Evolutionary conservation across 2,797 vertebrate genomes (phyloP).

Genomic region (Sphenopsis melanotis): DNA sequence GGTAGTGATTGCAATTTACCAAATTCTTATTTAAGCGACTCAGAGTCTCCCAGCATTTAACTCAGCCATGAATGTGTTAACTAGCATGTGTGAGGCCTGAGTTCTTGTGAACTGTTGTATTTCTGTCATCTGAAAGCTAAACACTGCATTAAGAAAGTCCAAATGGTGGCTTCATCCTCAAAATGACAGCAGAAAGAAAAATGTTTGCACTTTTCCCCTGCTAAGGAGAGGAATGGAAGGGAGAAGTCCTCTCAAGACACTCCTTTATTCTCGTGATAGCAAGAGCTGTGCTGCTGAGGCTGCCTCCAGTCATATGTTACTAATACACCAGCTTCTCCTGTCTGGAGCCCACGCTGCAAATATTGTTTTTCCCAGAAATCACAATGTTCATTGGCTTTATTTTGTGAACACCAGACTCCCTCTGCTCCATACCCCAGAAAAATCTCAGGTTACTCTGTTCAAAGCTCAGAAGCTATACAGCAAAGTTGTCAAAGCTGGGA

Average conservation of each 20-base stretch:
- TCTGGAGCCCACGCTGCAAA: neutral
- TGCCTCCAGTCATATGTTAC: constrained; percentile 3
- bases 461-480: neutral
- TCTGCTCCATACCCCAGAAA: neutral
- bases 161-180: constrained; percentile 24
- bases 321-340: constrained; percentile 1
- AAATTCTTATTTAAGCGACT: neutral
- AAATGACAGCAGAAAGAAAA: constrained; percentile 40
- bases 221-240: neutral
- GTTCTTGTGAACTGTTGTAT: neutral
- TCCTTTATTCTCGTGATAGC: constrained; percentile 8
- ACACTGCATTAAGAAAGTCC: constrained; percentile 7
- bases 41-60: neutral
- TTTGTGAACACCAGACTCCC: neutral
- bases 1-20: neutral
- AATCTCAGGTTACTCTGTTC: neutral
- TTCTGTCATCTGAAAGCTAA: constrained; percentile 48
- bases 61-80: neutral
- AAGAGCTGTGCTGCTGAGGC: neutral
- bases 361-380: neutral
- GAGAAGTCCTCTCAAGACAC: neutral
- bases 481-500: neutral
- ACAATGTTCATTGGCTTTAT: neutral
- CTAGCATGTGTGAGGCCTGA: neutral
- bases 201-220: constrained; percentile 29